Evolutionary conservation across 2,113 vertebrate species (phyloP), one percentile per base, ranked within the genome.

Genomic region (Anas platyrhynchos): DNA sequence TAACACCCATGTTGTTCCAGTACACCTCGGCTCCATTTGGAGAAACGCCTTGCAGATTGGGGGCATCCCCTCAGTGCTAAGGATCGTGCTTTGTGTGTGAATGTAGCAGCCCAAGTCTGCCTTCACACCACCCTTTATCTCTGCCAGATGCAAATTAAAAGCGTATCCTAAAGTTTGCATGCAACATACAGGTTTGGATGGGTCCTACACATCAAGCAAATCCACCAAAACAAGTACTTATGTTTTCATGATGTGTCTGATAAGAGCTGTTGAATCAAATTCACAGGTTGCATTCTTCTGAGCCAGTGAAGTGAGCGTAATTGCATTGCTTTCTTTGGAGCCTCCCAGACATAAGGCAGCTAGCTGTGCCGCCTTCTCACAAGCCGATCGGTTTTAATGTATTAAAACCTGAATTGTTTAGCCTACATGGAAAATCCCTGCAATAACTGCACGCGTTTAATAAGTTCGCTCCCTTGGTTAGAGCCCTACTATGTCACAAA

Each of bases 111-210:
- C 48, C 23, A 46, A 20, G 68, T 9, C 44, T 26, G 16, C 3
- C 31, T 1, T 6, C 52, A 32, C 1, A 1, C 43, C 10, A 72
- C 7, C 5, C 11, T 75, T 54, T 11, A 1, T 1, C 38, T 56
- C 67, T 1, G 3, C 16, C 31, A 11, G 7, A 58, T 8, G 14
- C 23, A 74, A 52, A 22, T 41, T 21, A 43, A 52, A 74, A 48
- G 44, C 1, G 7, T 9, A 66, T 8, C 75, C 48, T 34, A 0
- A 84, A 65, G 59, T 63, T 75, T 52, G 3, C 1, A 16, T 2
- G 29, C 16, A 38, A 18, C 13, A 2, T 31, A 36, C 27, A 17
- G 65, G 68, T 86, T 17, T 32, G 15, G 68, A 43, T 16, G 27
- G 27, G 22, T 17, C 34, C 31, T 22, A 55, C 0, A 41, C 63